A percentile compares a stretch with the other conserved stretches of the same genome.
phyloP scores from a whole-genome alignment of 2,797 vertebrate species.

The Hirundo rustica region DNA sequence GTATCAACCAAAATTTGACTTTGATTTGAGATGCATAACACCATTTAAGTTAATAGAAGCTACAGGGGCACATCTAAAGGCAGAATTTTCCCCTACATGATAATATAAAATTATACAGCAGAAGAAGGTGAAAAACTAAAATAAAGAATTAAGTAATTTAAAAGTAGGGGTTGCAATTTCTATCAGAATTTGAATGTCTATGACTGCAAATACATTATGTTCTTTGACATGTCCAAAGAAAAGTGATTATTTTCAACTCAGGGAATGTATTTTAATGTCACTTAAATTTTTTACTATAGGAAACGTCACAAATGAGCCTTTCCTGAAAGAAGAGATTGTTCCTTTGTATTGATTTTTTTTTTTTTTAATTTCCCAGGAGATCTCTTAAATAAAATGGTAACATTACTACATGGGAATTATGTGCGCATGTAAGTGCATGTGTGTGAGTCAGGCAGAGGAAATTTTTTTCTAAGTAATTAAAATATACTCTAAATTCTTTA shows the following conservation, averaged over 20 bases:
- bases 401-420: background rate
- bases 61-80: background rate
- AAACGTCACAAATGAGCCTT: slow-evolving; percentile 61
- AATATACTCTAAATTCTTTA: slow-evolving; percentile 3
- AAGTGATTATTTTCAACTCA: slow-evolving; percentile 66
- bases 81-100: background rate
- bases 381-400: background rate
- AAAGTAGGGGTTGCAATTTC: slow-evolving; percentile 36
- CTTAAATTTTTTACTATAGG: slow-evolving; percentile 63
- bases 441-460: background rate
- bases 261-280: slow-evolving; percentile 47
- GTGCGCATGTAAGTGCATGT: background rate
- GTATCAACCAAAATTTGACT: background rate
- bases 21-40: background rate
- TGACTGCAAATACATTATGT: slow-evolving; percentile 34
- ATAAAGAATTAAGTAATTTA: slow-evolving; percentile 55
- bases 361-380: background rate
- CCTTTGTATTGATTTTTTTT: background rate
- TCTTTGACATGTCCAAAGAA: slow-evolving; percentile 50
- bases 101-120: slow-evolving; percentile 53
- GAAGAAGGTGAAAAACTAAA: slow-evolving; percentile 23
- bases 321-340: slow-evolving; percentile 19
- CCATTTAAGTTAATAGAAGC: background rate
- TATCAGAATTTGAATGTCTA: slow-evolving; percentile 50
- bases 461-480: background rate